Evolutionary conservation across 37 sponge, comb jelly and placozoan species (phyloP).

Genomic region (Theonella swinhoei): DNA sequence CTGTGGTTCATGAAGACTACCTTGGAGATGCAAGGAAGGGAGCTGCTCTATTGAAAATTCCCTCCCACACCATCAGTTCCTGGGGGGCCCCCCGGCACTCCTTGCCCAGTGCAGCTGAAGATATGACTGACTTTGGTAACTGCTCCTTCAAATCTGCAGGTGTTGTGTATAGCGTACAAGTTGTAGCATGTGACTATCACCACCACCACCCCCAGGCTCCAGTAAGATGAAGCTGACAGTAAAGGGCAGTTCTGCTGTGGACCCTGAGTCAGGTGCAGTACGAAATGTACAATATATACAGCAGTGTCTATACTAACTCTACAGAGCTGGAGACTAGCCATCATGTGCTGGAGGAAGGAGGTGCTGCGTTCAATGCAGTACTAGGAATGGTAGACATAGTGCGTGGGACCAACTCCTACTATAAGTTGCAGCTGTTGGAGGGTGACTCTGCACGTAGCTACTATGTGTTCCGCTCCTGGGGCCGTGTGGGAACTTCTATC

Average conservation of each 20-base stretch:
- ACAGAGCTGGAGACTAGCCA: constrained; percentile 73
- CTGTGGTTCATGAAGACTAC: constrained; percentile 74
- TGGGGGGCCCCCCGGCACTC: constrained; percentile 79
- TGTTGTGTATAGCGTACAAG: background rate
- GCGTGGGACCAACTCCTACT: constrained; percentile 95
- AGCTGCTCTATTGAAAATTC: constrained; percentile 62
- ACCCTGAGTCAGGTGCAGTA: constrained; percentile 81
- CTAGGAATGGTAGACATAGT: constrained; percentile 94
- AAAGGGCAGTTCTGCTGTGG: constrained; percentile 91
- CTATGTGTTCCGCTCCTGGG: constrained; percentile 93
- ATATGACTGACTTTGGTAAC: background rate
- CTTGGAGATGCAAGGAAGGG: constrained; percentile 71
- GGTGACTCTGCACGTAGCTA: constrained; percentile 64
- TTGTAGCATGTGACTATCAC: background rate
- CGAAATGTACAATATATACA: background rate
- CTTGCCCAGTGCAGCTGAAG: constrained; percentile 19
- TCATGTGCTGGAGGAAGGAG: constrained; percentile 78
- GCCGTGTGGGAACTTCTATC: constrained; percentile 94
- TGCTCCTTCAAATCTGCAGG: constrained; percentile 50
- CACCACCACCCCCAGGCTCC: constrained; percentile 24
- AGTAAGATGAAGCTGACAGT: constrained; percentile 75
- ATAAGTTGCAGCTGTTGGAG: constrained; percentile 95
- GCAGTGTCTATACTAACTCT: background rate
- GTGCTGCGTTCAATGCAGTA: constrained; percentile 87
- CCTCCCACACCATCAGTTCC: constrained; percentile 62